Evolutionary conservation across 2,797 vertebrate genomes (phyloP), one percentile per base, ranked within the genome.

Genomic region (Gallinago solitaria): DNA sequence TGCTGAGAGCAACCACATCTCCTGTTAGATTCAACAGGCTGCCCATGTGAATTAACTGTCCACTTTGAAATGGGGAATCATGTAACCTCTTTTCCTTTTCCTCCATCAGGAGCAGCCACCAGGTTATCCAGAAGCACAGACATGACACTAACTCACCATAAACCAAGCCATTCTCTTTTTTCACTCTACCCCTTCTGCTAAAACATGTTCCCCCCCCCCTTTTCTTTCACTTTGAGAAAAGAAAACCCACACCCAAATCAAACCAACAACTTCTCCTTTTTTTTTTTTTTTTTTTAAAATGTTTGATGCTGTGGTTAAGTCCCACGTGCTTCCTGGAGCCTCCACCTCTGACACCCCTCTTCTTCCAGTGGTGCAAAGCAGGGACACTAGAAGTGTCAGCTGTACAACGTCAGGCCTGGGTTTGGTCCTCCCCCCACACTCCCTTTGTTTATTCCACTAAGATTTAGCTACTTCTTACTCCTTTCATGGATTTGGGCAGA

Each of bases 241-340:
- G 35, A 37, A 60, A 48, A 4, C 1, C 21, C 18, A 24, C 3
- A 24, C 7, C 16, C 5, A 63, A 77, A 20, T 7, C 9, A 35
- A 63, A 87, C 8, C 17, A 67, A 30, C 9, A 69, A 9, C n/a
- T 68, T 75, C 18, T 76, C 5, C 17, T 7, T 79, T 87, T 41
- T 43, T 43, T 41, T 41, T 41, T 41, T 37, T 39, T 39, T 39
- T 65, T 39, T 82, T 54, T 47, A 47, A 86, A 54, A 61, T 35
- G 5, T 4, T 61, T 14, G 23, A 24, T 11, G 2, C 23, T 74
- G n/a, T 61, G 32, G 18, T 68, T 53, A 32, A 0, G 0, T 37
- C 18, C 14, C 12, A 45, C 14, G 4, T 45, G 33, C 8, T 48
- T 78, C 18, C 59, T 61, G 33, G 11, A 71, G 19, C 20, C 24